A percentile compares a stretch with the other conserved stretches of the same genome.
Evolutionary conservation across 2,113 vertebrate species (phyloP).

Genomic region (Corythoichthys intestinalis): DNA sequence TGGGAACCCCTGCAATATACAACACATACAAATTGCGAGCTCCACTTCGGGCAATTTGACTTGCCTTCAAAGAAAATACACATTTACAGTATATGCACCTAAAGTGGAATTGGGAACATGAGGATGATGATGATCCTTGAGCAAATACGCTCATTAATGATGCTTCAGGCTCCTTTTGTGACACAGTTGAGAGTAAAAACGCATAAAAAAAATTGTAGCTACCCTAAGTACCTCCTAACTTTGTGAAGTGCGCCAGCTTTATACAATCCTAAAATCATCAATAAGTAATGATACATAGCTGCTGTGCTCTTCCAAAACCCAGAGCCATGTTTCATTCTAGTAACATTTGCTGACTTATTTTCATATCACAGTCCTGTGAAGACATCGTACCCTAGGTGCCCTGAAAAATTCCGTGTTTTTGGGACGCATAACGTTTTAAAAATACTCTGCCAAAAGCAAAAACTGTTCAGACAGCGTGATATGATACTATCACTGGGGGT

Average conservation of each 20-base stretch:
- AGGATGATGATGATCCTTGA: neutral
- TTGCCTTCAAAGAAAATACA: conserved; percentile 36
- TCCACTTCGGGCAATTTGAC: conserved; percentile 13
- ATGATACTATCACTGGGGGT: conserved; percentile 37
- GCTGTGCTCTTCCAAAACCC: conserved; percentile 7
- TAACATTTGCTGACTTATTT: conserved; percentile 16
- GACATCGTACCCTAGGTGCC: conserved; percentile 26
- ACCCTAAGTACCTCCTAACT: conserved; percentile 31
- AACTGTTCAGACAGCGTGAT: conserved; percentile 54
- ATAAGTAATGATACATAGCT: neutral
- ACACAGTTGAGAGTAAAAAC: conserved; percentile 37
- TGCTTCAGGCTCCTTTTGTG: conserved; percentile 9
- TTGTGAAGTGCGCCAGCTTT: conserved; percentile 25
- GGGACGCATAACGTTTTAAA: conserved; percentile 19
- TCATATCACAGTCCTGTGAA: conserved; percentile 8
- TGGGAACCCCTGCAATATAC: too few species aligned
- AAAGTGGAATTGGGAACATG: conserved; percentile 38
- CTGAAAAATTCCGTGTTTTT: conserved; percentile 32
- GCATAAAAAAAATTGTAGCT: conserved; percentile 26
- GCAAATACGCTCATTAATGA: neutral
- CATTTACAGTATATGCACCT: conserved; percentile 37
- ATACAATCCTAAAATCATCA: conserved; percentile 28
- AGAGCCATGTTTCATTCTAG: conserved; percentile 19
- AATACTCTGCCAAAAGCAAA: conserved; percentile 30
- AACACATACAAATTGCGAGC: conserved; percentile 27